Evolutionary conservation across 2,888 invertebrate genomes (phyloP).

Genomic region (Coelinius sp.): DNA sequence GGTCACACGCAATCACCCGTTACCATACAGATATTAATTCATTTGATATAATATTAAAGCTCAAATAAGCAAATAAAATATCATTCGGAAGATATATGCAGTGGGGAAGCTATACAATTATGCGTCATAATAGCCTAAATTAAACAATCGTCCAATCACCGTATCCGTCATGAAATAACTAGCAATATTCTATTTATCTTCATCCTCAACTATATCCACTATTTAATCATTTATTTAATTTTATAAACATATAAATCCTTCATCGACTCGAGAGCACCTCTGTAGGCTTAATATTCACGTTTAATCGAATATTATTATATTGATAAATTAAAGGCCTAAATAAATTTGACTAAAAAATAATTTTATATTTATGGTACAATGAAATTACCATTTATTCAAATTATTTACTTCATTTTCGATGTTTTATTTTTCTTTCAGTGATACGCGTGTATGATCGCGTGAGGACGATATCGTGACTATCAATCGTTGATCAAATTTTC

Average conservation of each 20-base stretch:
- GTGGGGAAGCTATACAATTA: slow-evolving; percentile 14
- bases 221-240: slow-evolving; percentile 25
- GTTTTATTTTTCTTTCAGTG: slow-evolving; percentile 16
- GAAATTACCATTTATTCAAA: not conserved
- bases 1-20: slow-evolving; percentile 17
- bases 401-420: slow-evolving; percentile 11
- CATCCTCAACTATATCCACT: slow-evolving; percentile 16
- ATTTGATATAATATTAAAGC: slow-evolving; percentile 24
- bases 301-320: slow-evolving; percentile 11
- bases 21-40: not conserved
- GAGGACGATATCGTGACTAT: slow-evolving; percentile 36
- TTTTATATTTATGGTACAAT: not conserved
- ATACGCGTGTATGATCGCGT: slow-evolving; percentile 2
- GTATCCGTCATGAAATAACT: not conserved
- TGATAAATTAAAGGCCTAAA: not conserved
- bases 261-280: not conserved
- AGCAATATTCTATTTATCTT: slow-evolving; percentile 6
- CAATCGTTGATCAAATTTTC: slow-evolving; percentile 28
- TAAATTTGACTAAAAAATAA: slow-evolving; percentile 16
- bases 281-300: slow-evolving; percentile 25
- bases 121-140: not conserved
- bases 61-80: slow-evolving; percentile 8
- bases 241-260: slow-evolving; percentile 19
- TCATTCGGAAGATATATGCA: slow-evolving; percentile 14
- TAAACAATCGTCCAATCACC: not conserved